phyloP scores from a whole-genome alignment of 2,113 vertebrate genomes.

The Pterocles orientalis region DNA sequence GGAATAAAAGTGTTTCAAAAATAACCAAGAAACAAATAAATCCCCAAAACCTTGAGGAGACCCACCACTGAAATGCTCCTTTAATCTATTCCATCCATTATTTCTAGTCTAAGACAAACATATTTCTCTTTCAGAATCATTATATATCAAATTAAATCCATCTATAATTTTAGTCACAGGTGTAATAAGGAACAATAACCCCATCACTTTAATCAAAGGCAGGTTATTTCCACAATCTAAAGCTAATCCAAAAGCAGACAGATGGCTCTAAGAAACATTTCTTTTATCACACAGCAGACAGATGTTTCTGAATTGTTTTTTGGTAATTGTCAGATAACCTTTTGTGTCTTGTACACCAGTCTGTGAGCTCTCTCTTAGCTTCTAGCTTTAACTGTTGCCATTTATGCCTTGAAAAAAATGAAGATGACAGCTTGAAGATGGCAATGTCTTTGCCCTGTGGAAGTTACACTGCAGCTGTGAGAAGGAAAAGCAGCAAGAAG shows the following conservation, averaged over 20 bases:
- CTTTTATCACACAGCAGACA: conserved; percentile 24
- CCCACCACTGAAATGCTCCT: neutral
- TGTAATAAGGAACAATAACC: neutral
- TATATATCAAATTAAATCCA: neutral
- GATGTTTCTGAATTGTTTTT: conserved; percentile 13
- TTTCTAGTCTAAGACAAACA: neutral
- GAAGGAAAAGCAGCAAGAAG: neutral
- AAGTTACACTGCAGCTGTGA: neutral
- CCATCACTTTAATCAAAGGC: neutral
- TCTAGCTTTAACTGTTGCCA: neutral
- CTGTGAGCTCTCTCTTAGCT: neutral
- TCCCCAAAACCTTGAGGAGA: neutral
- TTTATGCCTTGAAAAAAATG: neutral
- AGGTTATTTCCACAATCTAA: neutral
- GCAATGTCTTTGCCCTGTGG: neutral
- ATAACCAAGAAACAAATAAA: neutral
- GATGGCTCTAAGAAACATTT: neutral
- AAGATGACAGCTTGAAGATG: neutral
- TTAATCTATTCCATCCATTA: neutral
- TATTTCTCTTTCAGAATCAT: neutral
- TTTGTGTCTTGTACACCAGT: neutral
- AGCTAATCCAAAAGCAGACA: neutral
- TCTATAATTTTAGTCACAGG: neutral
- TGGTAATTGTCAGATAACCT: conserved; percentile 44
- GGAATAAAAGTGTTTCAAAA: neutral